A percentile compares a stretch with the other conserved stretches of the same genome.
These are phyloP conservation scores for Antennarius striatus DNA, from an alignment of 2,113 vertebrate genomes.

Conservation along the genomic window DNA sequence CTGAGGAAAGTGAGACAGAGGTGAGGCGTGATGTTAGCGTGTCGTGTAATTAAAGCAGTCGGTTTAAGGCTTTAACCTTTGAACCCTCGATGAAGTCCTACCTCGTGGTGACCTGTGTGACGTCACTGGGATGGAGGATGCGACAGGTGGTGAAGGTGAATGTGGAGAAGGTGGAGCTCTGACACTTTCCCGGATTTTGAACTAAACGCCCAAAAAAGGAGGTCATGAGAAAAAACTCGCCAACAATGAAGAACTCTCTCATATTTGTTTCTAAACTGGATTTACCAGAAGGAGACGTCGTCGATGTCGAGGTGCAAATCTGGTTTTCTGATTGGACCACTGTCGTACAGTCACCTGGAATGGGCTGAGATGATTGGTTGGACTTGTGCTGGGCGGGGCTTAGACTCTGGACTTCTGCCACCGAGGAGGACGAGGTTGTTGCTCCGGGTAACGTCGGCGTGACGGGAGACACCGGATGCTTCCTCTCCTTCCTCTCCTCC, in stretches of 20 bases:
- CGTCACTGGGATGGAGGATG: slow-evolving; percentile 93
- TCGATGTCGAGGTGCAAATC: slow-evolving; percentile 43
- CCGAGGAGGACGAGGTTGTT: slow-evolving; percentile 7
- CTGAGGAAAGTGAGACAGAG: slow-evolving; percentile 27
- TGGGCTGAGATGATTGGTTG: slow-evolving; percentile 22
- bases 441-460: slow-evolving; percentile 10
- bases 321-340: slow-evolving; percentile 69
- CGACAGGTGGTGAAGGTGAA: slow-evolving; percentile 97
- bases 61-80: background rate
- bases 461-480: background rate
- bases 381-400: background rate
- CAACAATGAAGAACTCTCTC: background rate
- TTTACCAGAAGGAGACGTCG: slow-evolving; percentile 65
- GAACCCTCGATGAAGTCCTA: slow-evolving; percentile 49
- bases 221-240: background rate
- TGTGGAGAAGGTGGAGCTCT: slow-evolving; percentile 92
- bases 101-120: slow-evolving; percentile 94
- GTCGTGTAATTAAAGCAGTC: background rate
- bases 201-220: slow-evolving; percentile 69
- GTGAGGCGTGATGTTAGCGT: background rate
- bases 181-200: slow-evolving; percentile 92
- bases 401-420: slow-evolving; percentile 4
- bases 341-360: slow-evolving; percentile 41
- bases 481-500: slow-evolving; percentile 73
- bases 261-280: background rate